Conservation (phyloP, 2,113 vertebrate genomes). For the Alces alces region DNA sequence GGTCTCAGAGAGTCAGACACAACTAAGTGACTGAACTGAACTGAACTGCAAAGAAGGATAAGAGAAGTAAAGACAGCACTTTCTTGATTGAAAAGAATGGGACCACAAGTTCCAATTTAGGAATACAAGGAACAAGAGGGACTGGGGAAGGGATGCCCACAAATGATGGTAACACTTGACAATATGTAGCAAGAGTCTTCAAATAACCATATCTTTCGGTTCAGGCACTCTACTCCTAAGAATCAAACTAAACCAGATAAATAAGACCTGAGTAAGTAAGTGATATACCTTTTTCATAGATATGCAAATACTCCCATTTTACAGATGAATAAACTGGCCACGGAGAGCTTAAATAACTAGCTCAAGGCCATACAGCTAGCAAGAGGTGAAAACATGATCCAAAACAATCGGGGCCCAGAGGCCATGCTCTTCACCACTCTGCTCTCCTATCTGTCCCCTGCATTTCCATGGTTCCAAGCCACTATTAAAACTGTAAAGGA, state of each 20-base stretch:
- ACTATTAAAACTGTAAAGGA: constrained; percentile 19
- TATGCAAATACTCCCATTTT: not conserved
- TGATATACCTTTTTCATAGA: not conserved
- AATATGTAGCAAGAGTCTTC: not conserved
- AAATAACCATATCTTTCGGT: too few relatives aligned
- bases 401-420: not conserved
- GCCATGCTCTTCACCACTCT: not conserved
- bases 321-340: not conserved
- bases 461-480: accelerated
- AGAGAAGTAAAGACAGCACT: not conserved
- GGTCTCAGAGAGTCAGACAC: too few relatives aligned
- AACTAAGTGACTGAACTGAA: too few relatives aligned
- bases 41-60: not conserved
- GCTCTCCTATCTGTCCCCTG: not conserved
- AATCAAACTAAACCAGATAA: not conserved
- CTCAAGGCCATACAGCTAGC: not conserved
- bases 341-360: not conserved
- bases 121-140: not conserved
- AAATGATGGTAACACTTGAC: not conserved
- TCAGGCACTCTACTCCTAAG: not conserved
- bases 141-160: not conserved
- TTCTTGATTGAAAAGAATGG: not conserved
- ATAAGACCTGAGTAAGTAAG: not conserved
- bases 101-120: not conserved
- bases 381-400: not conserved